These are phyloP conservation scores for Sminthurinus aureus DNA, from an alignment of 2,888 invertebrate species.

Conservation along the genomic window DNA sequence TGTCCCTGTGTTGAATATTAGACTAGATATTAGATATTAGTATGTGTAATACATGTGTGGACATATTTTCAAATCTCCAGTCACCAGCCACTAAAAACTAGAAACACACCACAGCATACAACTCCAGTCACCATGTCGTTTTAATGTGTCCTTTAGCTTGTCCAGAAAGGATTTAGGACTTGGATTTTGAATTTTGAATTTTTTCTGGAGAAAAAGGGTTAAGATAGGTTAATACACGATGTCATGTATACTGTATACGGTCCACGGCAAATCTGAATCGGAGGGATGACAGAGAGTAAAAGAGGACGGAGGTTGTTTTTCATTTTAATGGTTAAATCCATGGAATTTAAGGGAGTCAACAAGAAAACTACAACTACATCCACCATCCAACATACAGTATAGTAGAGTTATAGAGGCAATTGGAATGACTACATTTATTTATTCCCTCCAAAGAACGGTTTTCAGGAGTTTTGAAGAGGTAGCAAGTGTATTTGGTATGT, in stretches of 20 bases:
- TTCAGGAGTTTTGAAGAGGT: slow-evolving; percentile 18
- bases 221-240: slow-evolving; percentile 18
- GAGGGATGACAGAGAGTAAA: no score
- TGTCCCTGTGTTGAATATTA: no score
- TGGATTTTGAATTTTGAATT: background rate
- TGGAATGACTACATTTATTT: slow-evolving; percentile 32
- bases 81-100: no score
- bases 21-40: no score
- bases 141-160: background rate
- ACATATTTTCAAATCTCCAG: no score
- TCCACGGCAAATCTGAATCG: background rate
- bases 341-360: slow-evolving; percentile 41
- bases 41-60: no score
- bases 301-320: slow-evolving; percentile 34
- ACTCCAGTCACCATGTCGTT: background rate
- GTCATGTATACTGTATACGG: background rate
- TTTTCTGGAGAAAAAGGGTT: slow-evolving; percentile 22
- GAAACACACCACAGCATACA: background rate
- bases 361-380: slow-evolving; percentile 13
- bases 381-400: background rate
- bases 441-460: background rate
- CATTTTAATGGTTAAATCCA: slow-evolving; percentile 37
- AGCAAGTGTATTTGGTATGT: background rate
- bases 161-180: background rate
- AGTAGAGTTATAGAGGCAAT: slow-evolving; percentile 14